Evolutionary conservation across 2,113 vertebrate genomes (phyloP).

Genomic region (Hypocryptadius cinnamomeus): DNA sequence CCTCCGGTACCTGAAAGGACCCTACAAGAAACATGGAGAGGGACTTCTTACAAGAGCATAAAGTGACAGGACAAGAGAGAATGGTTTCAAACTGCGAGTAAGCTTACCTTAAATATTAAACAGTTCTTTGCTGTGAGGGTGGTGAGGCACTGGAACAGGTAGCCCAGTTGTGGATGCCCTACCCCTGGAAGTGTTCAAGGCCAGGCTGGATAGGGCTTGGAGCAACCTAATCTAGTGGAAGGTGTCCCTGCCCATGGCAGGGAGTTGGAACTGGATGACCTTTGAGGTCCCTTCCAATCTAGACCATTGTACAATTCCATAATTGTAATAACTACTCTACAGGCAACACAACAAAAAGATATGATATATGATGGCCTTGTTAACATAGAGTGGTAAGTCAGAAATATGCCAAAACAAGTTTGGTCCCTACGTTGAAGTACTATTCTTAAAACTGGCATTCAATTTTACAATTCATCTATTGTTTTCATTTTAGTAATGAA

Average conservation of each 20-base stretch:
- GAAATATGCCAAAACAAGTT: neutral
- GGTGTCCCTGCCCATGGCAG: neutral
- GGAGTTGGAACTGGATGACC: neutral
- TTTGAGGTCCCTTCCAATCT: neutral
- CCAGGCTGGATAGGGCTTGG: neutral
- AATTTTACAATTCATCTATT: neutral
- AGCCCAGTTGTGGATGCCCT: neutral
- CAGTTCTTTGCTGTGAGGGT: neutral
- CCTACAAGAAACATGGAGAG: neutral
- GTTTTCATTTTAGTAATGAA: neutral
- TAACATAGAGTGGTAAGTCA: neutral
- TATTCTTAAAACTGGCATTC: constrained; percentile 22
- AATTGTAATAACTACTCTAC: neutral
- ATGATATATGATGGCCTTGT: neutral
- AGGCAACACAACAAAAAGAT: neutral
- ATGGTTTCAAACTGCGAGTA: neutral
- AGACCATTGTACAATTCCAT: neutral
- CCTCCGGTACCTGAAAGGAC: neutral
- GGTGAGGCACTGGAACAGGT: neutral
- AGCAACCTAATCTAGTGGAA: neutral
- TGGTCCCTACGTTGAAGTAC: constrained; percentile 4
- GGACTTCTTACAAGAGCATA: neutral
- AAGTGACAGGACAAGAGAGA: neutral
- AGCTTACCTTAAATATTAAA: neutral
- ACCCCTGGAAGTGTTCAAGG: neutral